phyloP scores from a whole-genome alignment of 2,888 invertebrate genomes.

The Portevinia maculata region DNA sequence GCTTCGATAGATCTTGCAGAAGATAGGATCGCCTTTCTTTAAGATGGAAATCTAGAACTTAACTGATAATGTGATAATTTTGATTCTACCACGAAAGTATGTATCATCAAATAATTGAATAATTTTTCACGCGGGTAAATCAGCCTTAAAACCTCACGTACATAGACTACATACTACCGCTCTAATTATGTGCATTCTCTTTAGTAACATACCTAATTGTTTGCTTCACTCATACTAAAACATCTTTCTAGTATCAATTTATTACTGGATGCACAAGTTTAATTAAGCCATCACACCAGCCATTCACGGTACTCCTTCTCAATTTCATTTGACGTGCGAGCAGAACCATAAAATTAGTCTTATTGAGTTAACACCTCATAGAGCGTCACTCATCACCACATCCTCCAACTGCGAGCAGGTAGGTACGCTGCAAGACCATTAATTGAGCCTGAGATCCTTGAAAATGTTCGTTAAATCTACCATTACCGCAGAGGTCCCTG shows the following conservation, averaged over 20 bases:
- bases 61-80: too few relatives aligned
- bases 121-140: too few relatives aligned
- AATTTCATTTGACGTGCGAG: constrained; percentile 63
- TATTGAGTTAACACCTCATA: constrained; percentile 74
- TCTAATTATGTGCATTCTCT: too few relatives aligned
- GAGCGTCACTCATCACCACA: constrained; percentile 40
- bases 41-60: too few relatives aligned
- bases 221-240: not conserved
- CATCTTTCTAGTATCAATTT: not conserved
- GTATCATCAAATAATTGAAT: too few relatives aligned
- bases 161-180: too few relatives aligned
- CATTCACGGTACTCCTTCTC: constrained; percentile 36
- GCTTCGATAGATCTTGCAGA: too few relatives aligned
- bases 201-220: too few relatives aligned
- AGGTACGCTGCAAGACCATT: constrained; percentile 44
- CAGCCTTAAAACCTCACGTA: too few relatives aligned
- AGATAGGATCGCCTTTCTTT: too few relatives aligned
- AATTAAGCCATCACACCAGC: constrained; percentile 67
- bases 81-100: too few relatives aligned
- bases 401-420: not conserved
- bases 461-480: constrained; percentile 67
- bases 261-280: constrained; percentile 4
- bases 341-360: constrained; percentile 72
- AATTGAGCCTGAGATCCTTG: constrained; percentile 63
- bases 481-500: not conserved